phyloP scores from a whole-genome alignment of 2,888 invertebrate genomes.

The Hyppa rectilinea region DNA sequence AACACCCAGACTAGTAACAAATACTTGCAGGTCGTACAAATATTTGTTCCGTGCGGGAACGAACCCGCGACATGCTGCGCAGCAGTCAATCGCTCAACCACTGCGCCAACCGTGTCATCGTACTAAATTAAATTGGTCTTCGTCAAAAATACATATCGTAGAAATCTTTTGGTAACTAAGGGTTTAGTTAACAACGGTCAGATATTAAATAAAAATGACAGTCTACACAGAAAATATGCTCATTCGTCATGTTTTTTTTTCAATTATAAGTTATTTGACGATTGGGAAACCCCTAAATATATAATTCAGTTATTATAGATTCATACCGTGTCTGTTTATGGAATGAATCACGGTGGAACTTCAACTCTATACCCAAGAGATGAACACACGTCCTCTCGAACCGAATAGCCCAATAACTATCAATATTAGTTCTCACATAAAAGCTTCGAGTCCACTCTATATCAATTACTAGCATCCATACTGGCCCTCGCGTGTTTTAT shows the following conservation, averaged over 20 bases:
- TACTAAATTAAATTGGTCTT: neutral
- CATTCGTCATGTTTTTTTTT: neutral
- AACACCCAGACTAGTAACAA: no score
- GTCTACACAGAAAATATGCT: neutral
- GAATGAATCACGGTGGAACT: neutral
- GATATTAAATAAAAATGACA: neutral
- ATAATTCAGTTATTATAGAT: neutral
- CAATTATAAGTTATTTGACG: neutral
- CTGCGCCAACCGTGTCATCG: no score
- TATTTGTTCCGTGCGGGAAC: no score
- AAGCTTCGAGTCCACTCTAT: slow-evolving; percentile 22
- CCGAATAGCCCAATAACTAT: neutral
- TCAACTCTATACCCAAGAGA: neutral
- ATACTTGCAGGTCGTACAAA: no score
- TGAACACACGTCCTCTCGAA: neutral
- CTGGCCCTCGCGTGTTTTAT: slow-evolving; percentile 49
- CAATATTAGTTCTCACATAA: slow-evolving; percentile 4
- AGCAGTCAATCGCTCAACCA: no score
- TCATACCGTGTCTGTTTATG: neutral
- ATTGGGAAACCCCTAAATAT: neutral
- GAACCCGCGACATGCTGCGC: no score
- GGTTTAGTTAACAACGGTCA: neutral
- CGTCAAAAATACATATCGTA: neutral
- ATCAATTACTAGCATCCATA: slow-evolving; percentile 7
- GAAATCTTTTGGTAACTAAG: neutral